Evolutionary conservation across 2,797 vertebrate species (phyloP).

Genomic region (Distichodus sexfasciatus): DNA sequence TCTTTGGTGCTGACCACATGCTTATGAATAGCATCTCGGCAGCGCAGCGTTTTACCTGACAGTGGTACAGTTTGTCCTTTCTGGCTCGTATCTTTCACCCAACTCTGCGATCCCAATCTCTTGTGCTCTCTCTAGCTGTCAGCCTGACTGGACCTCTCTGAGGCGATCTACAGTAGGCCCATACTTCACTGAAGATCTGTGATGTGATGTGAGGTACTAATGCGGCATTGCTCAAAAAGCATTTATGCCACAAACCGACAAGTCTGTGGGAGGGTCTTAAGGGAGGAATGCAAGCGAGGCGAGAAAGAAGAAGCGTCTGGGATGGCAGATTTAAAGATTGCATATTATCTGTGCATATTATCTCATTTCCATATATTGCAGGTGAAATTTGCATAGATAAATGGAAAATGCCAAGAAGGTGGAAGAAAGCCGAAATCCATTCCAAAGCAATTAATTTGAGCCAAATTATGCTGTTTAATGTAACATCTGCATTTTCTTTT

Average conservation of each 20-base stretch:
- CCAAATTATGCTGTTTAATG: background rate
- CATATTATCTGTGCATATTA: background rate
- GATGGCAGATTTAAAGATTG: background rate
- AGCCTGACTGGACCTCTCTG: background rate
- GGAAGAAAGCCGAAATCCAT: background rate
- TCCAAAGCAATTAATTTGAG: background rate
- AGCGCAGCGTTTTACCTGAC: background rate
- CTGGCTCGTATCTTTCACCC: conserved; percentile 6
- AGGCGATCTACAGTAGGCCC: background rate
- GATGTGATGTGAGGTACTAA: conserved; percentile 1
- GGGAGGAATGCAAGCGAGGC: background rate
- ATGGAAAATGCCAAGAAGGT: background rate
- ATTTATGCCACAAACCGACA: background rate
- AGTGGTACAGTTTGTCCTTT: background rate
- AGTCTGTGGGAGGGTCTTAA: background rate
- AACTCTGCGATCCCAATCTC: background rate
- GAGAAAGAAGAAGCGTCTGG: no score
- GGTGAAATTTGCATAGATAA: conserved; percentile 6
- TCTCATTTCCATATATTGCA: conserved; percentile 20
- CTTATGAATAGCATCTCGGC: background rate
- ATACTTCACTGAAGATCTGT: background rate
- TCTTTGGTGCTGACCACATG: no score
- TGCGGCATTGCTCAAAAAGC: background rate
- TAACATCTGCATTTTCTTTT: background rate
- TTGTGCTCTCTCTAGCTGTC: background rate